Evolutionary conservation across 1,140 invertebrate genomes (phyloP).

Genomic region (Penaeus indicus): DNA sequence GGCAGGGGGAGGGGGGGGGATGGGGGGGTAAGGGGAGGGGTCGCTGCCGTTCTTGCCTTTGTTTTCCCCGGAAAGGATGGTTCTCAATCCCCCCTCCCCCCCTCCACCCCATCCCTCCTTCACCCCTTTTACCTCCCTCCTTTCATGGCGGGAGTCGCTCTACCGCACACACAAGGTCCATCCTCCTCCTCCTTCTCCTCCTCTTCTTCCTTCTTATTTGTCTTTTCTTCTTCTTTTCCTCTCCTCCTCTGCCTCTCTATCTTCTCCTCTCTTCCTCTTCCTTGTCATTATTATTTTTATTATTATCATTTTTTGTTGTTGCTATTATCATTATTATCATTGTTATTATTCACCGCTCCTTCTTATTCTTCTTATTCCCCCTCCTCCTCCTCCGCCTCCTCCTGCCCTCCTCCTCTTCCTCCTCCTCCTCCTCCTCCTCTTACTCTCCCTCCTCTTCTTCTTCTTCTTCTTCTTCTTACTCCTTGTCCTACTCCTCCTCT

Average conservation of each 20-base stretch:
- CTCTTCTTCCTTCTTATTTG: not conserved
- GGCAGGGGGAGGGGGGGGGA: too few species aligned
- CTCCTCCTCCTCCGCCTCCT: not conserved
- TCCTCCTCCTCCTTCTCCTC: not conserved
- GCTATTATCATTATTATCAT: conserved; percentile 1
- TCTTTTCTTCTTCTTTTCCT: not conserved
- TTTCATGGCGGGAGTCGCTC: not conserved
- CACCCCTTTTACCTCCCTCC: not conserved
- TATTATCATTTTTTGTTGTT: not conserved
- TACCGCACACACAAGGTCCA: not conserved
- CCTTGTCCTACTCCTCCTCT: not conserved
- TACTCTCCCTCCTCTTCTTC: not conserved
- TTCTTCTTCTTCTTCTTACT: not conserved
- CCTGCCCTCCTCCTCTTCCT: too few species aligned
- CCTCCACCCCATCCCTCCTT: not conserved
- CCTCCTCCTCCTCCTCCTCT: too few species aligned
- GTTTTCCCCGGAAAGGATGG: not conserved
- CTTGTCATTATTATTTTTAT: not conserved
- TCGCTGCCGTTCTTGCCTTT: not conserved
- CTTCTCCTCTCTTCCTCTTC: not conserved
- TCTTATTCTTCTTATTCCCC: not conserved
- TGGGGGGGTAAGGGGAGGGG: not conserved
- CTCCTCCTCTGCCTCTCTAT: not conserved
- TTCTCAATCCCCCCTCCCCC: not conserved
- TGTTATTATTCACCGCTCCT: not conserved